These are phyloP conservation scores for Spinibarbus caldwelli DNA, from an alignment of 2,797 vertebrate species.

Conservation along the genomic window DNA sequence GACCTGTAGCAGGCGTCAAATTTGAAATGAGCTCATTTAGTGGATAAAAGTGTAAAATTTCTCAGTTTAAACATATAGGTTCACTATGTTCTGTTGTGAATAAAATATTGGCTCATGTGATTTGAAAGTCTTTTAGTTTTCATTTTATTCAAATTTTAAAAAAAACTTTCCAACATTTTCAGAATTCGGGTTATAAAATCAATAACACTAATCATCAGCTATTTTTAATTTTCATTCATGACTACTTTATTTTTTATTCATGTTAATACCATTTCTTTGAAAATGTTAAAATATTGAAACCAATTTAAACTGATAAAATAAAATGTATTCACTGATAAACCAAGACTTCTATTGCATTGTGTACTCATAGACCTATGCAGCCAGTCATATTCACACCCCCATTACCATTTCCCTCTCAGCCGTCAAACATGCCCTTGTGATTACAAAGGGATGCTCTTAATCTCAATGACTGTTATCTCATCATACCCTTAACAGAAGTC, in stretches of 20 bases:
- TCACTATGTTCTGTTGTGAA: too few relatives aligned
- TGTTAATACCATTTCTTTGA: not conserved
- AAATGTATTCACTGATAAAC: not conserved
- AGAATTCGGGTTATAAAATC: not conserved
- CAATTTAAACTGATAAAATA: too few relatives aligned
- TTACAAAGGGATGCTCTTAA: constrained; percentile 61
- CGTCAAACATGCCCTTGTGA: constrained; percentile 34
- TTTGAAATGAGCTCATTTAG: too few relatives aligned
- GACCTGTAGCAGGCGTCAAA: too few relatives aligned
- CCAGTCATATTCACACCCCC: constrained; percentile 21
- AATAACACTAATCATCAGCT: not conserved
- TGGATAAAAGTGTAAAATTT: too few relatives aligned
- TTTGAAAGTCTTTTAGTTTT: too few relatives aligned
- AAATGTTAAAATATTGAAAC: too few relatives aligned
- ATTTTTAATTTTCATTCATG: not conserved
- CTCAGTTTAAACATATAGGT: too few relatives aligned
- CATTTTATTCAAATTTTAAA: too few relatives aligned
- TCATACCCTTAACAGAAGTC: constrained; percentile 54
- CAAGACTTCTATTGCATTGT: not conserved
- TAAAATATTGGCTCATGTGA: too few relatives aligned
- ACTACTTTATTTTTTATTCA: not conserved
- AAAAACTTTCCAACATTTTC: too few relatives aligned
- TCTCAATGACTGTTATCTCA: constrained; percentile 66
- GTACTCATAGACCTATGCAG: not conserved
- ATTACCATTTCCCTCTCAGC: constrained; percentile 32